A percentile compares a stretch with the other conserved stretches of the same genome.
These are phyloP conservation scores for Antedon mediterranea DNA, from an alignment of 53 echinoderm and acorn worm genomes.

Conservation along the genomic window DNA sequence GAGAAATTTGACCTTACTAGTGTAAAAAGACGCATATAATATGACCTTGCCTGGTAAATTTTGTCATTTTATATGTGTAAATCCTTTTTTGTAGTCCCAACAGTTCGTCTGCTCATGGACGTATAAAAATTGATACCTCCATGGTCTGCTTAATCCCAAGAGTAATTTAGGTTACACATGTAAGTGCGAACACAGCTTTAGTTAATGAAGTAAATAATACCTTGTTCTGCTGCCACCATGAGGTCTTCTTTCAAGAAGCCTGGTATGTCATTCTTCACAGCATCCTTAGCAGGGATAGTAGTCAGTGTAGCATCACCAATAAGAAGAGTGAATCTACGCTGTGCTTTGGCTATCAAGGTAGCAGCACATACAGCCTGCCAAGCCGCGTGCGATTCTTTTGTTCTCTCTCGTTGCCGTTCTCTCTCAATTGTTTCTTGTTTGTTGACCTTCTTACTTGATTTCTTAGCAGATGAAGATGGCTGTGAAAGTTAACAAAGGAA, in stretches of 20 bases:
- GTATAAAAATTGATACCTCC: no score
- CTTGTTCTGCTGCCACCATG: constrained; percentile 18
- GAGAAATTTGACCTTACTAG: no score
- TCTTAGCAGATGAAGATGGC: constrained; percentile 44
- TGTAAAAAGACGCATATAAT: no score
- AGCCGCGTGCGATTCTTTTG: constrained; percentile 59
- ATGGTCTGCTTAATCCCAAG: no score
- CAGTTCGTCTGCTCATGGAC: no score
- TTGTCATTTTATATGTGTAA: no score
- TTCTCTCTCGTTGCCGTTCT: constrained; percentile 26
- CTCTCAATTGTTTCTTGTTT: constrained; percentile 8
- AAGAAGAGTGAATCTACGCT: constrained; percentile 48
- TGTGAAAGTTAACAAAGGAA: constrained; percentile 3
- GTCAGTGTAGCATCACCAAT: constrained; percentile 83
- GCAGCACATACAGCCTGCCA: constrained; percentile 67
- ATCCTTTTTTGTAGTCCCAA: no score
- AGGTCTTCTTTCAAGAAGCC: constrained; percentile 68
- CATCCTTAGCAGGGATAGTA: constrained; percentile 37
- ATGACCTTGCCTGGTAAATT: no score
- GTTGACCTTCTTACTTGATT: not conserved
- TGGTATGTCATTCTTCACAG: constrained; percentile 40
- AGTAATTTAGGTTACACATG: no score
- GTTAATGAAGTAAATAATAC: no score
- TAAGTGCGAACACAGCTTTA: no score
- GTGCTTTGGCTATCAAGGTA: constrained; percentile 41